Percentiles rank a stretch among this genome's conserved stretches.
These are phyloP conservation scores for Aptenodytes patagonicus DNA, from an alignment of 2,113 vertebrate genomes.

Conservation along the genomic window DNA sequence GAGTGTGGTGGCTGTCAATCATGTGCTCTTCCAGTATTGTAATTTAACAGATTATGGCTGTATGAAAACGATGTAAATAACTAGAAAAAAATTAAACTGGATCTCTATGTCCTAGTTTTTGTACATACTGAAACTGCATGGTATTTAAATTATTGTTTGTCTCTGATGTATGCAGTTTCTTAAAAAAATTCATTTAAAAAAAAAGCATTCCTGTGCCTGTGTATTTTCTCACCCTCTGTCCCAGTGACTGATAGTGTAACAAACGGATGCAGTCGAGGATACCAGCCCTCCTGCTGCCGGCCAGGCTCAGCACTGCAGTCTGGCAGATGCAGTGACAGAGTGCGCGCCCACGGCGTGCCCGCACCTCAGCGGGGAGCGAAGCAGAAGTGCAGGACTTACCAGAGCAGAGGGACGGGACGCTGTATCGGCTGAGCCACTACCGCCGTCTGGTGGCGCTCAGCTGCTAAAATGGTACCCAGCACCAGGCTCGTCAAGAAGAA, in stretches of 20 bases:
- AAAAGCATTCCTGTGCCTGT: neutral
- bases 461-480: neutral
- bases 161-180: conserved; percentile 93
- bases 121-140: conserved; percentile 94
- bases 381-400: neutral
- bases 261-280: fast-evolving
- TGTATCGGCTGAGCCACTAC: fast-evolving
- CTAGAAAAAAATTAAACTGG: conserved; percentile 72
- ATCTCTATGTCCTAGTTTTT: conserved; percentile 82
- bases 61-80: conserved; percentile 84
- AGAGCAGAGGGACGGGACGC: fast-evolving
- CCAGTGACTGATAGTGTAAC: neutral
- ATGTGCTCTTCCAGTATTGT: conserved; percentile 77
- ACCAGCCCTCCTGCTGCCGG: neutral
- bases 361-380: neutral
- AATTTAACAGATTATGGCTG: conserved; percentile 73
- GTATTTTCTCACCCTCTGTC: conserved; percentile 33
- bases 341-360: fast-evolving
- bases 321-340: neutral
- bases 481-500: neutral
- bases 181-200: conserved; percentile 70
- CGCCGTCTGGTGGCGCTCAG: fast-evolving
- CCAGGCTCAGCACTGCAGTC: neutral
- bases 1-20: conserved; percentile 75
- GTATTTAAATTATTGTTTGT: conserved; percentile 91